Conservation (phyloP, 1,140 invertebrate genomes). For the Maconellicoccus hirsutus region DNA sequence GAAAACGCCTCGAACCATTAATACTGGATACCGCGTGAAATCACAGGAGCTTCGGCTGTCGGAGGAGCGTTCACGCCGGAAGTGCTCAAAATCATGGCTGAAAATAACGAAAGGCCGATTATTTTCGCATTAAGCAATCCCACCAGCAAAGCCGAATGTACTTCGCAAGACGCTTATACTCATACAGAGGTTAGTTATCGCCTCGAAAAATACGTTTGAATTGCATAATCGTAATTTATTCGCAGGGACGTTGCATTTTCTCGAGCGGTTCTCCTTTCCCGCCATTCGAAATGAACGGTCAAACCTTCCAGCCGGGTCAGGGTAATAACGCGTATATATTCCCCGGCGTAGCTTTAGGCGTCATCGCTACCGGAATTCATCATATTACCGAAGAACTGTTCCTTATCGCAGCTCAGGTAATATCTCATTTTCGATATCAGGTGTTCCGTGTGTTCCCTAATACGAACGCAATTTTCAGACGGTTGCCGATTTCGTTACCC, state of each 20-base stretch:
- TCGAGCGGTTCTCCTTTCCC: slow-evolving; percentile 86
- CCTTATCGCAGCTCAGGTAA: slow-evolving; percentile 68
- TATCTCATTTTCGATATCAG: too few relatives aligned
- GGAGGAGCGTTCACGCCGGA: slow-evolving; percentile 77
- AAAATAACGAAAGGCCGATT: slow-evolving; percentile 73
- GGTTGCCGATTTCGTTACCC: slow-evolving; percentile 52
- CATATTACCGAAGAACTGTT: slow-evolving; percentile 85
- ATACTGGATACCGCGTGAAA: too few relatives aligned
- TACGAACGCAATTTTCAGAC: too few relatives aligned
- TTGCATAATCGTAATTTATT: neutral
- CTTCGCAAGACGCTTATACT: slow-evolving; percentile 80
- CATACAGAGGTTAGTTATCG: slow-evolving; percentile 58
- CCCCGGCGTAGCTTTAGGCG: slow-evolving; percentile 82
- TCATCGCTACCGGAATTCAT: slow-evolving; percentile 72
- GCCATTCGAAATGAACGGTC: slow-evolving; percentile 61
- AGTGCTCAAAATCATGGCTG: slow-evolving; percentile 73
- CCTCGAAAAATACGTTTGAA: neutral
- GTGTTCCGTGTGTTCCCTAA: too few relatives aligned
- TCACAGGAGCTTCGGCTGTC: slow-evolving; percentile 69
- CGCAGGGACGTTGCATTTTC: slow-evolving; percentile 74
- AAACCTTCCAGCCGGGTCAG: slow-evolving; percentile 77
- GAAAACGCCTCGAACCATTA: too few relatives aligned
- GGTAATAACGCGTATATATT: slow-evolving; percentile 97
- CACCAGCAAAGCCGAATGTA: slow-evolving; percentile 91
- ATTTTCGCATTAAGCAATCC: slow-evolving; percentile 97